Evolutionary conservation across 2,113 vertebrate genomes (phyloP).

Genomic region (Corvus hawaiiensis): DNA sequence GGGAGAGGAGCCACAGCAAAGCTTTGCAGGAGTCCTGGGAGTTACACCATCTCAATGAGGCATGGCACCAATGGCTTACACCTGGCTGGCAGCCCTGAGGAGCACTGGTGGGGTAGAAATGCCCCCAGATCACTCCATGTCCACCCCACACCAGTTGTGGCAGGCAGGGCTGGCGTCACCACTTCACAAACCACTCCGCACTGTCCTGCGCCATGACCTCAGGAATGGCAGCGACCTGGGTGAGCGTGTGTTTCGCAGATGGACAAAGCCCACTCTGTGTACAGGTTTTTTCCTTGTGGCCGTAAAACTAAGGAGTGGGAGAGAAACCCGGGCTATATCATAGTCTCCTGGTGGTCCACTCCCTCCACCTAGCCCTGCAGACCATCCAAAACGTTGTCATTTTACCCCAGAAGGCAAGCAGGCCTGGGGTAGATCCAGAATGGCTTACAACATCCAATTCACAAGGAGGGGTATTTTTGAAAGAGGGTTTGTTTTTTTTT

Average conservation of each 20-base stretch:
- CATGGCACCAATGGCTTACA: background rate
- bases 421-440: constrained; percentile 22
- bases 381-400: constrained; percentile 27
- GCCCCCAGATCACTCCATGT: background rate
- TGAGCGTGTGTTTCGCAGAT: constrained; percentile 19
- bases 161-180: background rate
- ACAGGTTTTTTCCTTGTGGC: constrained; percentile 34
- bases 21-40: background rate
- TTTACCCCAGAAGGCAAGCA: constrained; percentile 40
- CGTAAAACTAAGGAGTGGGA: constrained; percentile 53
- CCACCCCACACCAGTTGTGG: rapidly evolving
- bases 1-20: background rate
- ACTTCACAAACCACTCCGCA: rapidly evolving
- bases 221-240: background rate
- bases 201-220: background rate
- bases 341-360: constrained; percentile 16
- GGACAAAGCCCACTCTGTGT: constrained; percentile 63
- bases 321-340: constrained; percentile 47
- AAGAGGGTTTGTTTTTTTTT: background rate
- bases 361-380: background rate
- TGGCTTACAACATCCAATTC: constrained; percentile 51
- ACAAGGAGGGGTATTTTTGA: constrained; percentile 29
- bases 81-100: background rate
- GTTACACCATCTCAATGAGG: rapidly evolving
- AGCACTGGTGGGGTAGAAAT: background rate